Percentiles rank a stretch among this genome's conserved stretches.
phyloP scores from a whole-genome alignment of 2,797 vertebrate species.

The Vultur gryphus region DNA sequence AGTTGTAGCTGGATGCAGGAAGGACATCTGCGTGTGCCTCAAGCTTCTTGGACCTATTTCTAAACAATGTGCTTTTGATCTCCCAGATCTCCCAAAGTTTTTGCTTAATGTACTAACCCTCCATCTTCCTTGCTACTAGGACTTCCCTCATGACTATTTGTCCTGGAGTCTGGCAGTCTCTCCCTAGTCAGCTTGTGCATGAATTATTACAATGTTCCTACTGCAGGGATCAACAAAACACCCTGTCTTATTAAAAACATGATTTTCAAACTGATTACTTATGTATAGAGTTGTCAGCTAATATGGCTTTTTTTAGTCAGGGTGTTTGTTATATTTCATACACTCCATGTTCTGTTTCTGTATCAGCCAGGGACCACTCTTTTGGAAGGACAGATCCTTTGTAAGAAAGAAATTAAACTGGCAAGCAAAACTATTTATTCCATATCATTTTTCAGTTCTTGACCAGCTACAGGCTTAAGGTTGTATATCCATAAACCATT shows the following conservation, averaged over 20 bases:
- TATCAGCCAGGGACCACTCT: not conserved
- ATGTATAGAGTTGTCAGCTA: not conserved
- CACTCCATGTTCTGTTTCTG: not conserved
- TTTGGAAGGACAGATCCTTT: not conserved
- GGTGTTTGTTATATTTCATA: not conserved
- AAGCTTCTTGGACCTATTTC: not conserved
- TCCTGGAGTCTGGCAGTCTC: slow-evolving; percentile 1
- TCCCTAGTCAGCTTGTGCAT: not conserved
- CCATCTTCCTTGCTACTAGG: not conserved
- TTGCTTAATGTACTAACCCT: not conserved
- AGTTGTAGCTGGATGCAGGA: not conserved
- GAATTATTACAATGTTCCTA: slow-evolving; percentile 24
- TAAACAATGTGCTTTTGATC: not conserved
- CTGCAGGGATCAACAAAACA: slow-evolving; percentile 12
- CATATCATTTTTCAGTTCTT: not conserved
- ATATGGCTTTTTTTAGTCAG: not conserved
- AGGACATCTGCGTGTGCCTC: not conserved
- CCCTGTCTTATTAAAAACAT: slow-evolving; percentile 16
- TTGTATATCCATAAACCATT: not conserved
- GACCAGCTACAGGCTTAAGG: not conserved
- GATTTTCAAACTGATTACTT: slow-evolving; percentile 32
- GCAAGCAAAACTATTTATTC: not conserved
- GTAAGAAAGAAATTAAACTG: slow-evolving; percentile 1
- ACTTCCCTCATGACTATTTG: not conserved
- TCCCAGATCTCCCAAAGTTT: not conserved